Percentiles rank a stretch among this genome's conserved stretches.
phyloP scores from a whole-genome alignment of 2,888 invertebrate genomes.

The Coronaproctus castanopsis region DNA sequence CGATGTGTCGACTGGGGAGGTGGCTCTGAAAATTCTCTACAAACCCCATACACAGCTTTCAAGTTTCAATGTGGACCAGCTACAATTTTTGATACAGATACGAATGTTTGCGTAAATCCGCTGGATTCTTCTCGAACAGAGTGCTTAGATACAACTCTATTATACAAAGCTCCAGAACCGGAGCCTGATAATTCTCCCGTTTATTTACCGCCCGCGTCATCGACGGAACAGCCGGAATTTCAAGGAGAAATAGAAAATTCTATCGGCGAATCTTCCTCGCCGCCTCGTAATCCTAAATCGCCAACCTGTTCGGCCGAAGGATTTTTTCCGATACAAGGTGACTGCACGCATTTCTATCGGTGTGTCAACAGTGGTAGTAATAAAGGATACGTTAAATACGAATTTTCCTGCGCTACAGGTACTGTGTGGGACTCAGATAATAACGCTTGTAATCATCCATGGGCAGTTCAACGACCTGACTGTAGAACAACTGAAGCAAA shows the following conservation, averaged over 20 bases:
- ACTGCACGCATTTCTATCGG: slow-evolving; percentile 28
- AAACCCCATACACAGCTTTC: slow-evolving; percentile 35
- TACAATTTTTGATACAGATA: slow-evolving; percentile 48
- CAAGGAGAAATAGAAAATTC: neutral
- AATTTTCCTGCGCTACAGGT: slow-evolving; percentile 34
- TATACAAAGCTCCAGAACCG: slow-evolving; percentile 7
- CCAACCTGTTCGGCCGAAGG: slow-evolving; percentile 21
- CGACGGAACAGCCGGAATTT: slow-evolving; percentile 3
- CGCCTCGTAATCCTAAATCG: slow-evolving; percentile 9
- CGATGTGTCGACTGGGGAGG: slow-evolving; percentile 43
- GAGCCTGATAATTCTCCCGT: slow-evolving; percentile 8
- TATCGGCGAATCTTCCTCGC: slow-evolving; percentile 3
- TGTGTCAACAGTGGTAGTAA: slow-evolving; percentile 24
- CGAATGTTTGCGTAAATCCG: slow-evolving; percentile 48
- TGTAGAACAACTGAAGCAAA: slow-evolving; percentile 11
- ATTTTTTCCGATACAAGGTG: slow-evolving; percentile 21
- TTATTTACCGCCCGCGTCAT: slow-evolving; percentile 6
- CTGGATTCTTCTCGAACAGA: slow-evolving; percentile 43
- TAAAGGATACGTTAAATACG: slow-evolving; percentile 27
- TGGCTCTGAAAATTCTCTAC: slow-evolving; percentile 16
- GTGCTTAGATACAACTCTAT: slow-evolving; percentile 28
- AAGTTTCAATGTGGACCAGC: slow-evolving; percentile 52
- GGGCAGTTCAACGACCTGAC: slow-evolving; percentile 29
- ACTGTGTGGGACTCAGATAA: slow-evolving; percentile 39
- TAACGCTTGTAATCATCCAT: slow-evolving; percentile 48